phyloP scores from a whole-genome alignment of 2,888 invertebrate species.

The Clitarchus hookeri region DNA sequence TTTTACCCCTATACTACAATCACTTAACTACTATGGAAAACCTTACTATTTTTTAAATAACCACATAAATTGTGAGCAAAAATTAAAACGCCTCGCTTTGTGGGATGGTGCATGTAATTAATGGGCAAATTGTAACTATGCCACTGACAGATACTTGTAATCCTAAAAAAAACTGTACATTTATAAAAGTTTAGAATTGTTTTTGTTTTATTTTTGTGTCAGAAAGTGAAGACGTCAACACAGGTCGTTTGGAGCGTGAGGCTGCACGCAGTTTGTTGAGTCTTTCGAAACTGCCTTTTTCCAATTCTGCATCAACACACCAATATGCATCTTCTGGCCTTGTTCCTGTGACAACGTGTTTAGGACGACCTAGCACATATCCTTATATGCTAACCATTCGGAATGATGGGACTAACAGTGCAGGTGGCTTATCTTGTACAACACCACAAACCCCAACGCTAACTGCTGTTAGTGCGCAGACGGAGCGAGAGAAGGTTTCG shows the following conservation, averaged over 20 bases:
- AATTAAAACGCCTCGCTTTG: too few species aligned
- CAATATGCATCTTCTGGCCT: slow-evolving; percentile 48
- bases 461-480: slow-evolving; percentile 45
- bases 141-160: too few species aligned
- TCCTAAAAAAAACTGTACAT: too few species aligned
- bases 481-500: slow-evolving; percentile 46
- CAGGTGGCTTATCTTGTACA: slow-evolving; percentile 3
- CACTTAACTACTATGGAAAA: too few species aligned
- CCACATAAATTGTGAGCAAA: too few species aligned
- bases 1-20: too few species aligned
- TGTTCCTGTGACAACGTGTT: slow-evolving; percentile 61
- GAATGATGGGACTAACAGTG: slow-evolving; percentile 34
- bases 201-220: neutral
- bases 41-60: too few species aligned
- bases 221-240: slow-evolving; percentile 36
- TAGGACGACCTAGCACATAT: slow-evolving; percentile 68
- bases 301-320: slow-evolving; percentile 45
- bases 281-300: slow-evolving; percentile 62
- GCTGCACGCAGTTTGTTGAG: slow-evolving; percentile 82
- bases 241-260: slow-evolving; percentile 69
- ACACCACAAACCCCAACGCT: slow-evolving; percentile 43
- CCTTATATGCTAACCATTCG: slow-evolving; percentile 58
- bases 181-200: too few species aligned
- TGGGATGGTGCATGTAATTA: too few species aligned
- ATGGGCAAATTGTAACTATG: too few species aligned